phyloP scores from a whole-genome alignment of 2,888 invertebrate genomes.

The Eristalis tenax region DNA sequence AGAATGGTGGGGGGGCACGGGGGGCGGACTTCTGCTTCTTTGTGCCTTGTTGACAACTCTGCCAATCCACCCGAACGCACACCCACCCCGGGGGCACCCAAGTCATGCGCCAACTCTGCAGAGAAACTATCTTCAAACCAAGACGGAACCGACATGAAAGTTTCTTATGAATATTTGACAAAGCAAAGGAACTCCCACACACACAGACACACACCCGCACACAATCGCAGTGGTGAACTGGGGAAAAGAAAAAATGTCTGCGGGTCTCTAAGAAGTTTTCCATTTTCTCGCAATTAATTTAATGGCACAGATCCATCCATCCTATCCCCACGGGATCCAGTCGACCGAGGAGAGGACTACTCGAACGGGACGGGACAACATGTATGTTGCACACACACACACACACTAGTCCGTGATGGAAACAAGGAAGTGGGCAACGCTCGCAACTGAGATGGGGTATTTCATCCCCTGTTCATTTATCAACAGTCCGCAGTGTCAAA shows the following conservation, averaged over 20 bases:
- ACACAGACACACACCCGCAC: constrained; percentile 10
- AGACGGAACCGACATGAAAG: constrained; percentile 30
- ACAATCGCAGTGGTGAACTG: not conserved
- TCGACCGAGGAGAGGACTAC: constrained; percentile 50
- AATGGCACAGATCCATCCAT: constrained; percentile 62
- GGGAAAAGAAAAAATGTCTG: not conserved
- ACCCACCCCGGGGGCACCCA: not conserved
- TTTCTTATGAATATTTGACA: constrained; percentile 67
- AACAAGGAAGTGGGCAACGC: not conserved
- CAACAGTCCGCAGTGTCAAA: not conserved
- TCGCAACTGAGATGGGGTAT: not conserved
- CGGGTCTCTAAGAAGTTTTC: constrained; percentile 62
- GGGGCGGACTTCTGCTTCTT: not conserved
- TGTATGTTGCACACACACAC: not conserved
- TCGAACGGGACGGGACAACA: not conserved
- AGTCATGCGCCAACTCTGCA: constrained; percentile 9
- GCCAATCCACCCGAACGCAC: not conserved
- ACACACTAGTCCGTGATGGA: not conserved
- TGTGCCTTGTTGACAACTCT: not conserved
- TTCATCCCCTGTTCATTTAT: not conserved
- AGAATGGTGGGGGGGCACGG: not conserved
- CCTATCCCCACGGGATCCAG: constrained; percentile 61
- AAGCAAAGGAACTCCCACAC: constrained; percentile 40
- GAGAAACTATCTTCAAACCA: not conserved
- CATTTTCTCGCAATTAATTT: constrained; percentile 71